A percentile compares a stretch with the other conserved stretches of the same genome.
Evolutionary conservation across 2,797 vertebrate species (phyloP).

Genomic region (Liasis olivaceus): DNA sequence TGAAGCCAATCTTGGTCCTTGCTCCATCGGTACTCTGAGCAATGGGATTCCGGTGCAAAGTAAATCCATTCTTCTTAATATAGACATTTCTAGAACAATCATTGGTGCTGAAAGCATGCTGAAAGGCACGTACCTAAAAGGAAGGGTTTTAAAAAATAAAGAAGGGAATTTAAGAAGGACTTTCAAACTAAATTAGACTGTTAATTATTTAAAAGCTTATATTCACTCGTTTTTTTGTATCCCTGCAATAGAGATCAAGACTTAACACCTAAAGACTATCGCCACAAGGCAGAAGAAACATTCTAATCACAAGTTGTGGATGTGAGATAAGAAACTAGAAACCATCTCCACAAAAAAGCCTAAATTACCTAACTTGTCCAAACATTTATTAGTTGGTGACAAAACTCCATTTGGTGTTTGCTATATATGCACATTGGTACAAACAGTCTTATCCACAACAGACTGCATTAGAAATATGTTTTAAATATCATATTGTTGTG

Average conservation of each 20-base stretch:
- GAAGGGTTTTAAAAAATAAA: background rate
- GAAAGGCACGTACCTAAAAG: conserved; percentile 88
- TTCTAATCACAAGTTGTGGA: background rate
- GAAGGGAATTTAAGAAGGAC: background rate
- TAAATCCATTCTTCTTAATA: conserved; percentile 99
- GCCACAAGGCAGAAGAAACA: background rate
- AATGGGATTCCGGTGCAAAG: conserved; percentile 96
- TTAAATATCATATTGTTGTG: background rate
- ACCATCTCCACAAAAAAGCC: background rate
- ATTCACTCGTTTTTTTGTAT: background rate
- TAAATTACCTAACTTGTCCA: background rate
- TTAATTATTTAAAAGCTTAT: background rate
- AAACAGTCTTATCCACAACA: background rate
- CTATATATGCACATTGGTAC: background rate
- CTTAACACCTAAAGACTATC: background rate
- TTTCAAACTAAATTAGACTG: background rate
- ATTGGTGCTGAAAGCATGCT: conserved; percentile 94
- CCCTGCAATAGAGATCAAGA: background rate
- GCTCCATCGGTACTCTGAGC: conserved; percentile 98
- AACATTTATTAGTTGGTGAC: background rate
- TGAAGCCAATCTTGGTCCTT: conserved; percentile 96
- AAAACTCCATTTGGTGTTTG: background rate
- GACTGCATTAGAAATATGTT: background rate
- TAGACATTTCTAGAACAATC: conserved; percentile 99
- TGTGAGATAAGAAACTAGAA: background rate